A percentile compares a stretch with the other conserved stretches of the same genome.
Conservation (phyloP, 2,797 vertebrate genomes). For the Leuciscus waleckii region DNA sequence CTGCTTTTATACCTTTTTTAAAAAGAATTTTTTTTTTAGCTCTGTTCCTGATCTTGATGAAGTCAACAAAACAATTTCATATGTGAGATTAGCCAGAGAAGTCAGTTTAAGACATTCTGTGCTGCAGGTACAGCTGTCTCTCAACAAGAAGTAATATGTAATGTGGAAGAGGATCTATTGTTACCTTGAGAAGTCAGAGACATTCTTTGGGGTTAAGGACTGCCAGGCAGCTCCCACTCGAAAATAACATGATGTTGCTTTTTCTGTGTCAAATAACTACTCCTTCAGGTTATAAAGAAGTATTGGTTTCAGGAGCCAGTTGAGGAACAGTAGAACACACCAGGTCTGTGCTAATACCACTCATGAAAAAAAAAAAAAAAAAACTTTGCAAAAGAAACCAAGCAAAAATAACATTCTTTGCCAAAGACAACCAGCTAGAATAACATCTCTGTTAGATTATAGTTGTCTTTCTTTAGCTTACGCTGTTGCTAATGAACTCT, state of each 20-base stretch:
- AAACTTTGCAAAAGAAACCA: neutral
- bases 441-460: neutral
- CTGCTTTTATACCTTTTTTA: neutral
- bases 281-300: slow-evolving; percentile 21
- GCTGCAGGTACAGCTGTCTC: slow-evolving; percentile 41
- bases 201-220: slow-evolving; percentile 22
- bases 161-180: slow-evolving; percentile 9
- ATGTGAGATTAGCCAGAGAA: slow-evolving; percentile 3
- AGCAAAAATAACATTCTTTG: too few relatives aligned
- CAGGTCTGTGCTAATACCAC: neutral
- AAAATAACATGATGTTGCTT: slow-evolving; percentile 42
- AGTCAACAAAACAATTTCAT: slow-evolving; percentile 24
- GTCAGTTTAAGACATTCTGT: slow-evolving; percentile 8
- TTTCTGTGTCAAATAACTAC: slow-evolving; percentile 34
- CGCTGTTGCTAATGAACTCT: neutral
- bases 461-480: neutral
- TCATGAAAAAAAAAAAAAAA: neutral
- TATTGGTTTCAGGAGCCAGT: too few relatives aligned
- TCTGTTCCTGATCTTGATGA: slow-evolving; percentile 4
- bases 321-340: neutral
- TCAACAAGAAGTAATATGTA: slow-evolving; percentile 57
- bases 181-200: slow-evolving; percentile 38
- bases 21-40: slow-evolving; percentile 20
- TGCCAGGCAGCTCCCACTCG: slow-evolving; percentile 31
- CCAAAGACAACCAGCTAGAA: neutral